Evolutionary conservation across 2,888 invertebrate genomes (phyloP).

Genomic region (Euzophera pinguis): DNA sequence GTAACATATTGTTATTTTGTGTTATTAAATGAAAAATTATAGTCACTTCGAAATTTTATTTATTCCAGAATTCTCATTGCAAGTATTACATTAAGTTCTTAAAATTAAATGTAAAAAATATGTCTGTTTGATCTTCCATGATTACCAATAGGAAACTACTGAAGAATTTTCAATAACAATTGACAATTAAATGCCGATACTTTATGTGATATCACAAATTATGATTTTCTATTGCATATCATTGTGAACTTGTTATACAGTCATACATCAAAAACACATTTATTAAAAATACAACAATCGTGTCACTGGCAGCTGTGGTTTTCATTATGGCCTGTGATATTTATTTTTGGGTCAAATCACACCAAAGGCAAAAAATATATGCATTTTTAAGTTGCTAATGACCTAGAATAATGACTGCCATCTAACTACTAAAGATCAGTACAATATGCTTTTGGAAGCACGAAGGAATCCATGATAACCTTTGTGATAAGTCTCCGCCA

Average conservation of each 20-base stretch:
- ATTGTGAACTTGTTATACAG: not conserved
- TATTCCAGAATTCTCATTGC: constrained; percentile 63
- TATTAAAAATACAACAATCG: not conserved
- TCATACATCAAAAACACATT: not conserved
- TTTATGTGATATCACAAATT: constrained; percentile 11
- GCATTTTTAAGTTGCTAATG: too few species aligned
- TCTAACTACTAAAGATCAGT: too few species aligned
- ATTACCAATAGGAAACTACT: constrained; percentile 16
- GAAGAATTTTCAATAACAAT: constrained; percentile 8
- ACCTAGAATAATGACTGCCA: too few species aligned
- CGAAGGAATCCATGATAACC: too few species aligned
- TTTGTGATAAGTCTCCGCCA: too few species aligned
- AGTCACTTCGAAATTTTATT: constrained; percentile 58
- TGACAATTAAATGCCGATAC: constrained; percentile 11
- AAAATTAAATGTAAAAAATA: constrained; percentile 52
- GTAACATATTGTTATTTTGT: constrained; percentile 10
- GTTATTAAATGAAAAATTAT: constrained; percentile 1
- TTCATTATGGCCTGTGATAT: not conserved
- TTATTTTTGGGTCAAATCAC: too few species aligned
- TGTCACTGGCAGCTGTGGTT: not conserved
- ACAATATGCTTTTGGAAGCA: too few species aligned
- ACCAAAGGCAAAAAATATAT: too few species aligned
- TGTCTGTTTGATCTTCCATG: constrained; percentile 27
- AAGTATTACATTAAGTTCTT: constrained; percentile 60
- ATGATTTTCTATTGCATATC: not conserved